A percentile compares a stretch with the other conserved stretches of the same genome.
Evolutionary conservation across 2,113 vertebrate genomes (phyloP).

Genomic region (Coptodon rendalli): DNA sequence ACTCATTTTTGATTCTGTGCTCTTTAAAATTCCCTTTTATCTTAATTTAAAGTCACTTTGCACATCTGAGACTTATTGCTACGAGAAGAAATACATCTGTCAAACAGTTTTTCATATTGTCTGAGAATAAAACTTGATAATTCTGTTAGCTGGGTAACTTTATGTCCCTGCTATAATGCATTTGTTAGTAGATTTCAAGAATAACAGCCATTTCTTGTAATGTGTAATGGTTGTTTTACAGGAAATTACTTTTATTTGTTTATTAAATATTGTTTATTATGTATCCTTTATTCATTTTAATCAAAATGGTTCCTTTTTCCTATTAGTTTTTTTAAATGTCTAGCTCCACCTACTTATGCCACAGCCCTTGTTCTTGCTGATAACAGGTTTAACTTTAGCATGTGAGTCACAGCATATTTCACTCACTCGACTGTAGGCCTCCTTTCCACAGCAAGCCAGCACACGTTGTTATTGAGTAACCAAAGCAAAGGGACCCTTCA

Average conservation of each 20-base stretch:
- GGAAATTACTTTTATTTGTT: not conserved
- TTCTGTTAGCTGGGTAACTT: not conserved
- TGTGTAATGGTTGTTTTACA: not conserved
- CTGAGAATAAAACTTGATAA: not conserved
- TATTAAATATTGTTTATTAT: not conserved
- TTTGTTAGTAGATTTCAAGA: not conserved
- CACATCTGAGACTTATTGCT: not conserved
- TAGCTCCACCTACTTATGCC: not conserved
- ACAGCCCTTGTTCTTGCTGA: not conserved
- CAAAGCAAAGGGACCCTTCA: not conserved
- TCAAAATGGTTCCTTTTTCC: not conserved
- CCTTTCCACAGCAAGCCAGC: not conserved
- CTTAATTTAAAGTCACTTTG: not conserved
- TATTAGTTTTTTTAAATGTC: not conserved
- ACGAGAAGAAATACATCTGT: not conserved
- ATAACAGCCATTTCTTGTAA: not conserved
- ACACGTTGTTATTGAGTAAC: not conserved
- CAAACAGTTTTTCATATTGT: not conserved
- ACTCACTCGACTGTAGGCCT: not conserved
- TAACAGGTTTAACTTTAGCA: not conserved
- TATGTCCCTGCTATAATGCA: not conserved
- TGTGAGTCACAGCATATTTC: not conserved
- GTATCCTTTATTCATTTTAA: not conserved
- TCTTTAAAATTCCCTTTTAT: not conserved
- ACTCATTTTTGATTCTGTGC: not conserved